A percentile compares a stretch with the other conserved stretches of the same genome.
phyloP scores from a whole-genome alignment of 2,797 vertebrate genomes.

The Rhabdomys pumilio region DNA sequence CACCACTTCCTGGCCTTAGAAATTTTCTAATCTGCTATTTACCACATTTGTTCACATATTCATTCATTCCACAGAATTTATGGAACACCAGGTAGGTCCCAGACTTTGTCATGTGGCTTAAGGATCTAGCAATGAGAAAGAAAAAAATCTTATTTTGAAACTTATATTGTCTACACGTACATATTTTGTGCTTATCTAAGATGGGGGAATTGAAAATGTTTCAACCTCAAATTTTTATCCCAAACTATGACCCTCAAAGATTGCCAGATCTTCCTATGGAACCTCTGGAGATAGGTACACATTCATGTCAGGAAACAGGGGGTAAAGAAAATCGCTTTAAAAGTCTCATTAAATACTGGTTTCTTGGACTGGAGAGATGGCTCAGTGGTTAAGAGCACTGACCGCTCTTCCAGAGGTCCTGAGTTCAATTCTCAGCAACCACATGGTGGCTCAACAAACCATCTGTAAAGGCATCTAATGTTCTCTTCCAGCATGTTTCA shows the following conservation, averaged over 20 bases:
- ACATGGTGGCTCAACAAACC: too few species aligned
- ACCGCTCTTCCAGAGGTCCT: too few species aligned
- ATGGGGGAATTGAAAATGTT: neutral
- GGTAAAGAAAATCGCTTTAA: neutral
- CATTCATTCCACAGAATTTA: neutral
- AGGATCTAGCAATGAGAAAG: neutral
- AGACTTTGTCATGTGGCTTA: neutral
- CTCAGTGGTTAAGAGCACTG: too few species aligned
- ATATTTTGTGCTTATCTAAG: neutral
- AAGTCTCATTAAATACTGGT: neutral
- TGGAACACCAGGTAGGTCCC: neutral
- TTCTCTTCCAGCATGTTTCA: too few species aligned
- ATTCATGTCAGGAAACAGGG: neutral
- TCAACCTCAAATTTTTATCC: neutral
- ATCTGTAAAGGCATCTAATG: too few species aligned
- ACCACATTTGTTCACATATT: neutral
- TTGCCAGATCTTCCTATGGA: neutral
- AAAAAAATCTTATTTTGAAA: constrained; percentile 47
- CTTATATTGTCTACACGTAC: neutral
- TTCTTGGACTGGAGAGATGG: too few species aligned
- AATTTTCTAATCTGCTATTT: neutral
- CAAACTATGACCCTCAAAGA: neutral
- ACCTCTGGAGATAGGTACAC: neutral
- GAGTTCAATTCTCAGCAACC: too few species aligned
- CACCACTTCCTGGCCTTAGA: neutral